Evolutionary conservation across 2,113 vertebrate species (phyloP).

Genomic region (Terrapene triunguis): DNA sequence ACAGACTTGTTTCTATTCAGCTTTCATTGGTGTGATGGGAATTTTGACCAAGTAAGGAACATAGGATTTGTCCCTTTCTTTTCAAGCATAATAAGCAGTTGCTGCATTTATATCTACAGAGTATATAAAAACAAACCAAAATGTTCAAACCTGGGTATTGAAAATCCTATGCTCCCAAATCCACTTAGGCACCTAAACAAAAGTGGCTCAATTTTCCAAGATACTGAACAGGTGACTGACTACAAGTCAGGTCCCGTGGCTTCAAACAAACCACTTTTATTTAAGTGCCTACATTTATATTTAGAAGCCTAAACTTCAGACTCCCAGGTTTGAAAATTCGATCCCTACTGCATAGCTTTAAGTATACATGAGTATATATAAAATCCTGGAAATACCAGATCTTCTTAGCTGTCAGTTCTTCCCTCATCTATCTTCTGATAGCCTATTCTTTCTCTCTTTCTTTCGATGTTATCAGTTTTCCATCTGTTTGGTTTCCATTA

Average conservation of each 20-base stretch:
- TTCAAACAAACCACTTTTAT: not conserved
- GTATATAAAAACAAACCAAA: not conserved
- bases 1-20: not conserved
- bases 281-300: not conserved
- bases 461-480: not conserved
- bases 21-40: not conserved
- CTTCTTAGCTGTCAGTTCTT: not conserved
- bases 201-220: not conserved
- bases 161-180: not conserved
- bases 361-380: not conserved
- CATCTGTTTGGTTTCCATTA: not conserved
- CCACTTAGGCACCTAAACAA: not conserved
- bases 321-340: not conserved
- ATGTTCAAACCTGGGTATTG: not conserved
- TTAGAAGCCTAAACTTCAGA: not conserved
- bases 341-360: not conserved
- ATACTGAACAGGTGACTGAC: not conserved
- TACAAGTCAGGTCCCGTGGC: not conserved
- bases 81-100: not conserved
- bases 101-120: not conserved
- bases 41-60: not conserved
- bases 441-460: not conserved
- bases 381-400: not conserved
- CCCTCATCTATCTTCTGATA: not conserved
- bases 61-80: not conserved